A percentile compares a stretch with the other conserved stretches of the same genome.
Conservation (phyloP, 2,797 vertebrate genomes). For the Mergus octosetaceus region DNA sequence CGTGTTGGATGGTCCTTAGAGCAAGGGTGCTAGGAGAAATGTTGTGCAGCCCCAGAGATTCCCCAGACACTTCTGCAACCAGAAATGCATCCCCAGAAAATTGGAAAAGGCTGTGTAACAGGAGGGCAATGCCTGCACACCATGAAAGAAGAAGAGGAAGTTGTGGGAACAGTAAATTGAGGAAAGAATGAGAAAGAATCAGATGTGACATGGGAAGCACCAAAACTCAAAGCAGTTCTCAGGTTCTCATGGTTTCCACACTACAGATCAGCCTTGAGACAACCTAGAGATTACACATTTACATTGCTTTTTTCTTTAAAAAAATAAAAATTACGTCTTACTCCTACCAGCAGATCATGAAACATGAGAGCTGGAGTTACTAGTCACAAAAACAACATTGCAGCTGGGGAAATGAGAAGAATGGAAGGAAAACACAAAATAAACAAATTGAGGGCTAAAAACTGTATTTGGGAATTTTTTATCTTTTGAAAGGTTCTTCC, state of each 20-base stretch:
- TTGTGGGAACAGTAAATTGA: neutral
- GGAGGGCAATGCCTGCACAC: neutral
- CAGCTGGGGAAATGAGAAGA: neutral
- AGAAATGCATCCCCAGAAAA: neutral
- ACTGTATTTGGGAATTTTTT: neutral
- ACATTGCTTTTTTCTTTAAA: neutral
- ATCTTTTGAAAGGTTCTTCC: neutral
- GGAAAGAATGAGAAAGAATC: neutral
- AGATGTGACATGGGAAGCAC: neutral
- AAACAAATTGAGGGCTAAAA: neutral
- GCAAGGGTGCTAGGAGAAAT: neutral
- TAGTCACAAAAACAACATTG: neutral
- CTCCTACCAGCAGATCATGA: neutral
- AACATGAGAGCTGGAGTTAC: neutral
- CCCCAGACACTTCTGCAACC: neutral
- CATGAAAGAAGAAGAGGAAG: neutral
- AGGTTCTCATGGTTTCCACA: neutral
- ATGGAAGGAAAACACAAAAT: neutral
- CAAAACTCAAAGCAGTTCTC: slow-evolving; percentile 47
- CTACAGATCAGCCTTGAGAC: neutral
- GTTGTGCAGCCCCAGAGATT: neutral
- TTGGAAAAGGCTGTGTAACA: neutral
- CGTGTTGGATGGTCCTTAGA: neutral
- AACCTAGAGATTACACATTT: neutral
- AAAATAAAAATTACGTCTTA: slow-evolving; percentile 23